Evolutionary conservation across 2,888 invertebrate species (phyloP).

Genomic region (Hecatera dysodea): DNA sequence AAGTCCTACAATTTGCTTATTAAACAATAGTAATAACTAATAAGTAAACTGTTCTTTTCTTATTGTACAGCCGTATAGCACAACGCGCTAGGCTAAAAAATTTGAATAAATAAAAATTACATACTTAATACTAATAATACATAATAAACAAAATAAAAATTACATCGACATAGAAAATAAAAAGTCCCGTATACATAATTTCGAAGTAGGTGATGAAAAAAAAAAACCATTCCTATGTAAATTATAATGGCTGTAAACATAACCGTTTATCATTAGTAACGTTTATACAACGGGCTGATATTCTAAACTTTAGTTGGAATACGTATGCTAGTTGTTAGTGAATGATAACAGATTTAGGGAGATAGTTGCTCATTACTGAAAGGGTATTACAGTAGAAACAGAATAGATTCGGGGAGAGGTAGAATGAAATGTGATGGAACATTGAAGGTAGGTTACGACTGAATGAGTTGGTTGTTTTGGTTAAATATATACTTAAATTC

Average conservation of each 20-base stretch:
- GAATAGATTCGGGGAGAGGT: not conserved
- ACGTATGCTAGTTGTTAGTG: not conserved
- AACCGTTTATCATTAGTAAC: constrained; percentile 30
- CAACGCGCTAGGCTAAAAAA: not conserved
- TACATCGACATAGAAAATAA: not conserved
- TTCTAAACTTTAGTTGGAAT: not conserved
- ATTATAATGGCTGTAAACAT: constrained; percentile 34
- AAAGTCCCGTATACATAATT: constrained; percentile 8
- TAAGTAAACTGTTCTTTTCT: not conserved
- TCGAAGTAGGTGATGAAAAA: constrained; percentile 22
- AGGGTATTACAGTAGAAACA: not conserved
- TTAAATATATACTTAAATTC: too few species aligned
- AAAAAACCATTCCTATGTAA: constrained; percentile 13
- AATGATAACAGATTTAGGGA: not conserved
- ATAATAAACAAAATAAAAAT: too few species aligned
- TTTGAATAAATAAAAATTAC: constrained; percentile 6
- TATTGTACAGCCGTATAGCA: too few species aligned
- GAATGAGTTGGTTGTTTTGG: too few species aligned
- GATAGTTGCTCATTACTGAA: not conserved
- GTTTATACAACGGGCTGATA: not conserved
- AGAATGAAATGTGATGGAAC: too few species aligned
- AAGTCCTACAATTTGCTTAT: too few species aligned
- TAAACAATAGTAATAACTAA: too few species aligned
- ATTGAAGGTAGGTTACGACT: too few species aligned
- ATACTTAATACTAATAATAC: too few species aligned